Evolutionary conservation across 2,797 vertebrate species (phyloP).

Genomic region (Crenichthys baileyi): DNA sequence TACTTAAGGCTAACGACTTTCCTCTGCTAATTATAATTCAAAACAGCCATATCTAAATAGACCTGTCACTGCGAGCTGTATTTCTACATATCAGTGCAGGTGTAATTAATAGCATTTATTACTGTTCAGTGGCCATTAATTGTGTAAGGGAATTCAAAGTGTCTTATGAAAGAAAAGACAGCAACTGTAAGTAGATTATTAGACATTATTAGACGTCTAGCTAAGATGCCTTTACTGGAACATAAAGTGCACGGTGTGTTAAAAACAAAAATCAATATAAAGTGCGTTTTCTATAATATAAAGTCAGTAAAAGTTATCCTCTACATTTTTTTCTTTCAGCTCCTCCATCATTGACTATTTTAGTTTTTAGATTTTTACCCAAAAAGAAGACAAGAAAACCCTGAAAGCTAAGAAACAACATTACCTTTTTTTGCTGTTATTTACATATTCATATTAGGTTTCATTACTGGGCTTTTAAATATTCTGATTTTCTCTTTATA

Average conservation of each 20-base stretch:
- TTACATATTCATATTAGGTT: not conserved
- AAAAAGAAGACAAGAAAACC: not conserved
- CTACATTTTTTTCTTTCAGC: not conserved
- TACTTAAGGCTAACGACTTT: constrained; percentile 18
- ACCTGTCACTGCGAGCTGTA: constrained; percentile 8
- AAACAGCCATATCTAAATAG: constrained; percentile 5
- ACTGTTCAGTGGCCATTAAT: not conserved
- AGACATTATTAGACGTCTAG: not conserved
- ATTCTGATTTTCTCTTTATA: too few species aligned
- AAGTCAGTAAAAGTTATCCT: constrained; percentile 7
- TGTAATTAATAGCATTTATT: constrained; percentile 20
- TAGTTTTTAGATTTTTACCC: not conserved
- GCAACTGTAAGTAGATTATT: constrained; percentile 1
- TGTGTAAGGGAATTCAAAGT: not conserved
- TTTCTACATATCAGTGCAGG: not conserved
- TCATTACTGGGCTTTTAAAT: too few species aligned
- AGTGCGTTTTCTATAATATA: constrained; percentile 1
- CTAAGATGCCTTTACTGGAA: not conserved
- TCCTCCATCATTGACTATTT: not conserved
- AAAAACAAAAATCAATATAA: constrained; percentile 14
- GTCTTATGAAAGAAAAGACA: not conserved
- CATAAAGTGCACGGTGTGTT: not conserved
- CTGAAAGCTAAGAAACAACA: not conserved
- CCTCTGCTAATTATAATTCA: constrained; percentile 21
- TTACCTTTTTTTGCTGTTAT: not conserved